Base-by-base conservation (phyloP, 2,113 vertebrate species). In the Brachypteracias leptosomus region DNA sequence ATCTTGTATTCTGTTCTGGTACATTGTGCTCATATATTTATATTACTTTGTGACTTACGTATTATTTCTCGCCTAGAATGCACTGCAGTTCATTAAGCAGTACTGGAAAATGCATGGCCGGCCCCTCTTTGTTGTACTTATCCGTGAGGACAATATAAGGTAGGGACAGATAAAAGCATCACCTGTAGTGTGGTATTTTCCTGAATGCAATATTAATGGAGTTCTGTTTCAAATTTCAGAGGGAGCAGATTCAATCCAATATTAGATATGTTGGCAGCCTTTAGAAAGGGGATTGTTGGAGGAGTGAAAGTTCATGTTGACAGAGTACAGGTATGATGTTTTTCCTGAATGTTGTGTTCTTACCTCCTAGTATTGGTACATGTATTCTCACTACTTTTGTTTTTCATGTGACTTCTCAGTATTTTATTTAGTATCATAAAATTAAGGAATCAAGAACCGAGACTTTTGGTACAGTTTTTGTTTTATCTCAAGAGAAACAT, bases 121-220 rank as follows among this genome's bases (percentile, higher is more conserved):
- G 17, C 99, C 99, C 12, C 98, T 99, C 36, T 99, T 99, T 49
- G 98, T 99, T 73, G 99, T 99, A 9, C 99, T 99, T 46, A 99
- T 99, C 97, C 98, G 99, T 21, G 99, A 99, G 93, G 99, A 99
- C 96, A 99, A 99, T 94, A 99, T 99, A 96, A 99, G 98, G 99
- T 99, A 98, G 71, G 94, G 35, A 57, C 67, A 44, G 36, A 16
- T 3, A 28, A 46, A 21, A 52, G 24, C n/a, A 21, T 51, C 2
- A 5, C 38, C 65, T 90, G 46, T 52, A 7, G 9, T 5, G 15
- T 49, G n/a, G 24, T 46, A 4, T 51, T 86, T 93, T 38, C 35
- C 70, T 47, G 9, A 58, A 8, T n/a, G 51, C 8, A 16, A 13
- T n/a, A 57, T 25, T 95, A 65, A 93, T 59, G 29, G 59, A 22